phyloP scores from a whole-genome alignment of 2,797 vertebrate species.

The Aulostomus chinensis region DNA sequence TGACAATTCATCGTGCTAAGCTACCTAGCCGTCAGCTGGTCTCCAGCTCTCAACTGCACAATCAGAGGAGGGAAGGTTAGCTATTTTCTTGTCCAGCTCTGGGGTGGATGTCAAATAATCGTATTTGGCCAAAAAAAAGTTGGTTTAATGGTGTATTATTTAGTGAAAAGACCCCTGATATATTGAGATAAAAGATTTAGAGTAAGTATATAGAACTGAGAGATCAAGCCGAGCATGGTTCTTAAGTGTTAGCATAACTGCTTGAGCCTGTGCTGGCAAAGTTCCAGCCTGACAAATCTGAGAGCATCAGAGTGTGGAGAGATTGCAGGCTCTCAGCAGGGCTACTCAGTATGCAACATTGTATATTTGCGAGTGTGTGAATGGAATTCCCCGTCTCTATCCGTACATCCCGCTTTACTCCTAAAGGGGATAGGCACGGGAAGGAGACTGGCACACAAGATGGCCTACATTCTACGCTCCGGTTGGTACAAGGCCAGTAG shows the following conservation, averaged over 20 bases:
- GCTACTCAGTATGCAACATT: slow-evolving; percentile 11
- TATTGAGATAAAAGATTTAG: slow-evolving; percentile 5
- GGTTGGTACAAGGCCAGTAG: slow-evolving; percentile 23
- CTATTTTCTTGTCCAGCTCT: too few relatives aligned
- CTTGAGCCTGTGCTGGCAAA: slow-evolving; percentile 22
- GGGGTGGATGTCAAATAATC: too few relatives aligned
- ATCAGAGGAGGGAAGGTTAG: too few relatives aligned
- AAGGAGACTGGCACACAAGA: slow-evolving; percentile 23
- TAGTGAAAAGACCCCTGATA: neutral
- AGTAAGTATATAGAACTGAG: neutral
- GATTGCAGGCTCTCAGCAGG: slow-evolving; percentile 38
- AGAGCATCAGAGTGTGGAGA: slow-evolving; percentile 49
- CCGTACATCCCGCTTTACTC: slow-evolving; percentile 10
- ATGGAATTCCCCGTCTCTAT: slow-evolving; percentile 5
- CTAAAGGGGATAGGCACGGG: slow-evolving; percentile 9
- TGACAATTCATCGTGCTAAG: too few relatives aligned
- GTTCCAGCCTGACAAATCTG: slow-evolving; percentile 53
- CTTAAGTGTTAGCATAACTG: slow-evolving; percentile 4
- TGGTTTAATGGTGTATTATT: neutral
- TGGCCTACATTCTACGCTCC: slow-evolving; percentile 27
- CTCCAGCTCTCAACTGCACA: too few relatives aligned
- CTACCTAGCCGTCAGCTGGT: too few relatives aligned
- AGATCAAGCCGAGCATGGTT: slow-evolving; percentile 14
- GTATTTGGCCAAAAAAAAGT: neutral
- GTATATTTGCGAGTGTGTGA: slow-evolving; percentile 12